Base-by-base conservation (phyloP, 2,797 vertebrate species). In the Ctenosaura bakeri region DNA sequence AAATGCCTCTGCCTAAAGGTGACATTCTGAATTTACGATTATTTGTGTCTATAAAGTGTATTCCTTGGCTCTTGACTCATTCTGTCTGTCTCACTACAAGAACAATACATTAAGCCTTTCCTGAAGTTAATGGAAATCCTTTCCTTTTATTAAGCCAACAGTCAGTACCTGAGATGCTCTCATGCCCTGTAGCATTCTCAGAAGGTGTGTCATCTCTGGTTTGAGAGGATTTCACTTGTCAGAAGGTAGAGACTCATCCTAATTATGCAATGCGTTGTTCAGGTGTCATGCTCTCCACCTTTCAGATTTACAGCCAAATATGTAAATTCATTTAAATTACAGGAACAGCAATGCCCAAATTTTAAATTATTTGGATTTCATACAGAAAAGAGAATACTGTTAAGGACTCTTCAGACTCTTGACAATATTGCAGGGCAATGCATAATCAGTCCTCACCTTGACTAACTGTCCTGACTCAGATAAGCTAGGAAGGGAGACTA, bases 41-140 rank as follows among this genome's bases (percentile, higher is more conserved):
- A 99, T 99, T 99, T 99, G 98, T 99, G 98, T 98, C 99, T 98
- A 99, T 99, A 99, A 99, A 99, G 98, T 98, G 98, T 98, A 98
- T 99, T 99, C 98, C 98, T 98, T 97, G 97, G 98, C 98, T 98
- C 98, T 98, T 98, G 98, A 98, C 98, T 99, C 98, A 98, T 98
- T 98, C 98, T 91, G 96, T 97, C 97, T 97, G 98, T 98, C 97
- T 98, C 96, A 97, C 96, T 97, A 97, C 91, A 97, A 98, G 98
- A 98, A 98, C 98, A 98, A 98, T 98, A 98, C 98, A 98, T 99
- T 99, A 98, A 98, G 98, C 96, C 97, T 96, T 69, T 97, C 97
- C 96, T 97, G 96, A 97, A 97, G 98, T 98, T 98, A 99, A 99
- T 99, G 98, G 98, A 99, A 99, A 99, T 98, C 97, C 98, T 98